Percentiles rank a stretch among this genome's conserved stretches.
These are phyloP conservation scores for rabbit (Oryctolagus cuniculus) DNA, from an alignment of 2,113 vertebrate genomes.

Conservation along the genomic window mOryCun1.1 NC_091443.1:40075501-40076000, in stretches of 20 bases:
- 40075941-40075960: background rate
- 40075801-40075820: background rate
- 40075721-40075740: background rate
- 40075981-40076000: background rate
- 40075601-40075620: conserved; percentile 27
- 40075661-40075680: conserved; percentile 22
- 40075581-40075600: background rate
- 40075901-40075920: background rate
- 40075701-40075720: conserved; percentile 47
- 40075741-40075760: background rate
- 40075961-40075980: conserved; percentile 14
- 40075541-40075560: background rate
- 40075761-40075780: conserved; percentile 19
- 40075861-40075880: conserved; percentile 10
- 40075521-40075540: conserved; percentile 41
- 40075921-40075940: no score
- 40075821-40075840: conserved; percentile 41
- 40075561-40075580: conserved; percentile 55
- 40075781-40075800: conserved; percentile 19
- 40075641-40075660: conserved; percentile 11
- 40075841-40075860: background rate
- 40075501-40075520: conserved; percentile 28
- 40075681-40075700: background rate
- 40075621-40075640: conserved; percentile 34
- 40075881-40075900: conserved; percentile 7